Base-by-base conservation (phyloP, 2,113 vertebrate species). In the Xyliphius kryptos region DNA sequence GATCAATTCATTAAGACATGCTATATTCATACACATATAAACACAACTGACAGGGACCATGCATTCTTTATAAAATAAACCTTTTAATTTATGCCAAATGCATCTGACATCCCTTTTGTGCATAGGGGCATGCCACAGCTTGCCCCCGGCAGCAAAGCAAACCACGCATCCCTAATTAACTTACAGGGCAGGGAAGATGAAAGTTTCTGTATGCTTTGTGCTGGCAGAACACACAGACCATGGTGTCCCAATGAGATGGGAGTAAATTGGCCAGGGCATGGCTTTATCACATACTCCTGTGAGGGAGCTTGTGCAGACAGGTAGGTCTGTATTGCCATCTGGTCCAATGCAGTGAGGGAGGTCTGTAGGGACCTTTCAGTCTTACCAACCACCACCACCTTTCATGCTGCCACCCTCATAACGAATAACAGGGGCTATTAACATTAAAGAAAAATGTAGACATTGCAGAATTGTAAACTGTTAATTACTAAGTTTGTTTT, bases 141-240 rank as follows among this genome's bases (percentile, higher is more conserved):
- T 66, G 74, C 70, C 71, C 36, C 48, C 48, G 22, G 13, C 62
- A 57, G 69, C 59, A 68, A 72, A 64, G 58, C 46, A 61, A 73
- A 58, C n/a, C n/a, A n/a, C n/a, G n/a, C n/a, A n/a, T n/a, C 49
- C 63, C 58, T 67, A 73, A 76, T 76, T 73, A 76, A 73, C 74
- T 74, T 69, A 57, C 67, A 70, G 60, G 11, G 44, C 41, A 71
- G 43, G 22, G 56, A 73, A 71, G 58, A 68, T 54, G 56, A 75
- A 61, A 50, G 51, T 74, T 77, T 68, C 56, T 52, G 55, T 63
- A 36, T 56, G 50, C 51, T 49, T 63, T 59, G 48, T 56, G 40
- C 56, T 67, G 57, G 32, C 64, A 70, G 59, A 50, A 48, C 50
- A 32, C 36, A 21, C 37, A 63, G 50, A 20, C 13, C 54, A n/a